Conservation (phyloP, 64 coral and sea anemone species). For the Astreopora myriophthalma region DNA sequence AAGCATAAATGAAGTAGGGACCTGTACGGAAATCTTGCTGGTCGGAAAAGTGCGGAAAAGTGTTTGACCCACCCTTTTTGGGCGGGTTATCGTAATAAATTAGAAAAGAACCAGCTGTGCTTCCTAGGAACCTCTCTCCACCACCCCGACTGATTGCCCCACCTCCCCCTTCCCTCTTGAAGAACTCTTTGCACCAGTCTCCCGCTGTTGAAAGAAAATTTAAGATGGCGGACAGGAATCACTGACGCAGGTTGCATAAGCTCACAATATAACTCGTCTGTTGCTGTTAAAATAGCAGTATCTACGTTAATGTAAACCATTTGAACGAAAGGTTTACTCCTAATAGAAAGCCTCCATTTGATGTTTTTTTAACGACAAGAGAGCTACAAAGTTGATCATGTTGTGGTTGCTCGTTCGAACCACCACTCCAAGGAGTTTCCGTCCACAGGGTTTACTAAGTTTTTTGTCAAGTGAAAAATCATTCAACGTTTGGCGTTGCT, state of each 20-base stretch:
- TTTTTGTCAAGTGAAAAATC: background rate
- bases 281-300: too few species aligned
- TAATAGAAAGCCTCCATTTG: too few species aligned
- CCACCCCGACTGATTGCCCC: too few species aligned
- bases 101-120: too few species aligned
- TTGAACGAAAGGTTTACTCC: background rate
- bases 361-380: too few species aligned
- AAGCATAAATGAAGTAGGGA: too few species aligned
- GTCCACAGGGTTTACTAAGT: background rate
- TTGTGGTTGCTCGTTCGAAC: background rate
- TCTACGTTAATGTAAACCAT: background rate
- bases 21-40: too few species aligned
- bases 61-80: too few species aligned
- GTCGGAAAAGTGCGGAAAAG: too few species aligned
- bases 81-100: too few species aligned
- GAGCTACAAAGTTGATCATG: background rate
- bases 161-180: too few species aligned
- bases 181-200: constrained; percentile 10
- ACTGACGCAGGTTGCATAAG: background rate
- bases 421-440: background rate
- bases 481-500: background rate
- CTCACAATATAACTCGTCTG: background rate
- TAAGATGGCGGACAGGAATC: constrained; percentile 55
- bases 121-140: too few species aligned
- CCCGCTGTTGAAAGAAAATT: background rate